Percentiles rank a stretch among this genome's conserved stretches.
Evolutionary conservation across 2,888 invertebrate genomes (phyloP).

Genomic region (Empis stercorea): DNA sequence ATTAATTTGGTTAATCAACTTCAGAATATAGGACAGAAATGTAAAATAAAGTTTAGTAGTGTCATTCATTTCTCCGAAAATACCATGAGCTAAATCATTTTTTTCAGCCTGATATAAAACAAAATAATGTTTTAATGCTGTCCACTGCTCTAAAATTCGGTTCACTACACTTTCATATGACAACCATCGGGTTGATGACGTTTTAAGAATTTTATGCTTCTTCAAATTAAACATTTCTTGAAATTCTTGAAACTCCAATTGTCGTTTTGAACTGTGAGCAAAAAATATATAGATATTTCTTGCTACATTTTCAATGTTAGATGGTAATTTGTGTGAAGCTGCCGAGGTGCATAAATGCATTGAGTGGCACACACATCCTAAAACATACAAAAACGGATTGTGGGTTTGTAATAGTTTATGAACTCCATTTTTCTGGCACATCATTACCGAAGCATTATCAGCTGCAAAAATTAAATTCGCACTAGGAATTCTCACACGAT

Average conservation of each 20-base stretch:
- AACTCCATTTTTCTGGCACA: conserved; percentile 17
- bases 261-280: conserved; percentile 19
- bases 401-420: conserved; percentile 13
- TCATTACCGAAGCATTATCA: conserved; percentile 21
- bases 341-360: conserved; percentile 18
- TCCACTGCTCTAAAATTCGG: conserved; percentile 9
- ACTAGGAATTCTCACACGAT: conserved; percentile 5
- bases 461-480: conserved; percentile 18
- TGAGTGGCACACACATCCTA: conserved; percentile 21
- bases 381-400: conserved; percentile 16
- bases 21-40: neutral
- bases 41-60: neutral
- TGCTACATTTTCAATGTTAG: conserved; percentile 15
- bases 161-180: conserved; percentile 16
- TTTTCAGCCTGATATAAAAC: neutral
- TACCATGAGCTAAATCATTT: neutral
- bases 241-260: conserved; percentile 17
- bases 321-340: conserved; percentile 18
- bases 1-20: too few species aligned
- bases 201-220: conserved; percentile 19
- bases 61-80: neutral
- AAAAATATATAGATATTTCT: conserved; percentile 18
- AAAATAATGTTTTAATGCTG: conserved; percentile 6
- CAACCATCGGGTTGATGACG: conserved; percentile 22
- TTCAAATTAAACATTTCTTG: conserved; percentile 18